phyloP scores from a whole-genome alignment of 1,140 invertebrate genomes.

The Drosophila chauvacae region DNA sequence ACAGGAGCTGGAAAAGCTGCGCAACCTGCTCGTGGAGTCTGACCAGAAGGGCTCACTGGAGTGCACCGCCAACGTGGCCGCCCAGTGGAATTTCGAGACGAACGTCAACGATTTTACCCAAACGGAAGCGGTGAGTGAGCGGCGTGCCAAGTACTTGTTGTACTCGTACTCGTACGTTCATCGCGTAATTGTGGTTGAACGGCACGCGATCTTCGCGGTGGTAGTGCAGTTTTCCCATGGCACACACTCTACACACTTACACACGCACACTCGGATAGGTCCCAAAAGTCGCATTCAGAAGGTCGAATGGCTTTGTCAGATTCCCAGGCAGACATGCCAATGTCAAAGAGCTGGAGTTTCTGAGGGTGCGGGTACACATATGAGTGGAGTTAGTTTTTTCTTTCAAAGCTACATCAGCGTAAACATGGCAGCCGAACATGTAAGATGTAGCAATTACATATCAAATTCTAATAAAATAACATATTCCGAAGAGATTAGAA shows the following conservation, averaged over 20 bases:
- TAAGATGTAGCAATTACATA: neutral
- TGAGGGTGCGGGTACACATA: constrained; percentile 4
- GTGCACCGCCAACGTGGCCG: constrained; percentile 92
- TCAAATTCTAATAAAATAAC: no score
- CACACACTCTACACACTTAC: constrained; percentile 16
- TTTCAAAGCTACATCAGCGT: neutral
- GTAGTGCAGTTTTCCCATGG: constrained; percentile 53
- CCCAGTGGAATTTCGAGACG: constrained; percentile 95
- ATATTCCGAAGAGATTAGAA: no score
- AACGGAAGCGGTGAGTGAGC: constrained; percentile 90
- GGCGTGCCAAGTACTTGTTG: constrained; percentile 1
- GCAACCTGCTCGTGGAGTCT: constrained; percentile 87
- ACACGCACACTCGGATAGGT: constrained; percentile 32
- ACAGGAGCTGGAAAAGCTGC: constrained; percentile 78
- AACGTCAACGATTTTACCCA: constrained; percentile 93
- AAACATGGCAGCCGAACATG: neutral
- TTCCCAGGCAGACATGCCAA: constrained; percentile 79
- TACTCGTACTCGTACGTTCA: constrained; percentile 27
- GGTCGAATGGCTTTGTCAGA: constrained; percentile 53
- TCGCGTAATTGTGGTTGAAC: constrained; percentile 39
- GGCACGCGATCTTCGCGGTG: constrained; percentile 59
- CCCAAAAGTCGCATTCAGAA: constrained; percentile 52
- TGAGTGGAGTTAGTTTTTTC: neutral
- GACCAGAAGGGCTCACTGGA: constrained; percentile 90
- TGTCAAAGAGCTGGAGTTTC: constrained; percentile 63